A percentile compares a stretch with the other conserved stretches of the same genome.
These are phyloP conservation scores for Archocentrus centrarchus DNA, from an alignment of 2,113 vertebrate species.

Conservation along the genomic window DNA sequence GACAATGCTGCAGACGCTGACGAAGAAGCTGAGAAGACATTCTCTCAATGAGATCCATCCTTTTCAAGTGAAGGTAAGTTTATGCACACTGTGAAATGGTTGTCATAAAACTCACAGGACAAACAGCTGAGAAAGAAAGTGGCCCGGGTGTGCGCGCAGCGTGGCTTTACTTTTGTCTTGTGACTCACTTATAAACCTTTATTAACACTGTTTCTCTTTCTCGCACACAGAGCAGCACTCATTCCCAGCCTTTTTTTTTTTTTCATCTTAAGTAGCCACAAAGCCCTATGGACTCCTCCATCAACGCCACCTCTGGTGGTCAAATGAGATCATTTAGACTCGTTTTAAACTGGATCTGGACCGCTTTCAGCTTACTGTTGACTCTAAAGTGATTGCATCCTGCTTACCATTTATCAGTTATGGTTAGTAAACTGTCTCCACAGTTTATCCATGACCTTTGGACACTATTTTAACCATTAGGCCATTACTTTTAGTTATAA, in stretches of 20 bases:
- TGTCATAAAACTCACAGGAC: neutral
- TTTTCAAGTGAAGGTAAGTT: conserved; percentile 90
- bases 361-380: neutral
- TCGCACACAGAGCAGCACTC: neutral
- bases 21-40: conserved; percentile 91
- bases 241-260: neutral
- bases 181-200: conserved; percentile 43
- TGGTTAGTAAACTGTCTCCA: neutral
- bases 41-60: conserved; percentile 90
- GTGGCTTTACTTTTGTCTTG: conserved; percentile 55
- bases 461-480: neutral
- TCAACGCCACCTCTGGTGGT: conserved; percentile 2
- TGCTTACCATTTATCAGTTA: neutral
- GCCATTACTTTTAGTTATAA: neutral
- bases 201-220: conserved; percentile 34
- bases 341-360: neutral
- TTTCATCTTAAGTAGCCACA: neutral
- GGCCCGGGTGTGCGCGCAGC: conserved; percentile 26
- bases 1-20: conserved; percentile 88
- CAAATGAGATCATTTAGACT: conserved; percentile 1
- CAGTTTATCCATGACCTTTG: neutral
- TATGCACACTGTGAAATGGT: neutral
- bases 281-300: neutral
- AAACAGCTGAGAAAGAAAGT: neutral
- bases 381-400: conserved; percentile 1